Conservation (phyloP, 2,113 vertebrate species). For the Pseudorhombus dupliciocellatus region DNA sequence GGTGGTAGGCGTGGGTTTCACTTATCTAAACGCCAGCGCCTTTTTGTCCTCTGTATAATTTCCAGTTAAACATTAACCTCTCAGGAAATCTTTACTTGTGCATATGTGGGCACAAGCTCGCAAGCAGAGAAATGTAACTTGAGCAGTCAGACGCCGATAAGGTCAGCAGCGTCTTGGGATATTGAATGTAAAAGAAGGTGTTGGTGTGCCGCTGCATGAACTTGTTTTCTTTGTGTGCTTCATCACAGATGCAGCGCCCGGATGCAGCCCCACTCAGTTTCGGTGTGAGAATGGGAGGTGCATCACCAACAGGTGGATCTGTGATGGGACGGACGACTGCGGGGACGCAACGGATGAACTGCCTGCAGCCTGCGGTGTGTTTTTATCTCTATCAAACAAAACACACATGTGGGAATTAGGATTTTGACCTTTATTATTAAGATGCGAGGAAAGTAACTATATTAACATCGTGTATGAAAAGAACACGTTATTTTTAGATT, state of each 20-base stretch:
- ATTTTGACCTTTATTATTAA: neutral
- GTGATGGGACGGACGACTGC: slow-evolving; percentile 85
- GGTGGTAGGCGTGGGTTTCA: slow-evolving; percentile 12
- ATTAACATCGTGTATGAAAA: too few relatives aligned
- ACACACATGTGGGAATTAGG: neutral
- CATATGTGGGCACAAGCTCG: slow-evolving; percentile 17
- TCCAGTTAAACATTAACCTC: slow-evolving; percentile 50
- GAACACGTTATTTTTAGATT: too few relatives aligned
- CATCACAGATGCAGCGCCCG: slow-evolving; percentile 51
- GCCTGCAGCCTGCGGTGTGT: slow-evolving; percentile 81
- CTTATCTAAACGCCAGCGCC: slow-evolving; percentile 17
- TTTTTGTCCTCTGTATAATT: slow-evolving; percentile 1
- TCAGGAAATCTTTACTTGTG: neutral
- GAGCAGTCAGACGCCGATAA: slow-evolving; percentile 24
- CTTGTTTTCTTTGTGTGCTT: slow-evolving; percentile 6
- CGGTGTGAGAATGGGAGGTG: slow-evolving; percentile 83
- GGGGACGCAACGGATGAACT: slow-evolving; percentile 84
- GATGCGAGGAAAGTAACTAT: too few relatives aligned
- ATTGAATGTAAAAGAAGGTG: neutral
- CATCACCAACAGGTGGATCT: slow-evolving; percentile 84
- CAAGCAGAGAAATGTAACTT: neutral
- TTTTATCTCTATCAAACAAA: neutral
- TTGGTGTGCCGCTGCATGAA: neutral
- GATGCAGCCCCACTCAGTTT: slow-evolving; percentile 79
- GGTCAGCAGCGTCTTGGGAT: neutral